Evolutionary conservation across 2,113 vertebrate genomes (phyloP).

Genomic region (Varanus salvator): DNA sequence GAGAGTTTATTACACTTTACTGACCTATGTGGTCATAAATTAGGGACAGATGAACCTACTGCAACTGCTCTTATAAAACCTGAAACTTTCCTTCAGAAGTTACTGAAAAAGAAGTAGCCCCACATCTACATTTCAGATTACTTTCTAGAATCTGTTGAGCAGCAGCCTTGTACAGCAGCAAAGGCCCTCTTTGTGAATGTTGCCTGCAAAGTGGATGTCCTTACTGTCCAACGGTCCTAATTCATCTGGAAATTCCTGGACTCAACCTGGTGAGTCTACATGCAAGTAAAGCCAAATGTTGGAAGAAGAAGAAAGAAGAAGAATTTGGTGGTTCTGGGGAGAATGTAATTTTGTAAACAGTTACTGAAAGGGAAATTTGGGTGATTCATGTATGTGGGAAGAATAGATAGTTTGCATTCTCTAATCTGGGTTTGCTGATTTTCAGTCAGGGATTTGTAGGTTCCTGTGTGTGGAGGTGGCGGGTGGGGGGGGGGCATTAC

Average conservation of each 20-base stretch:
- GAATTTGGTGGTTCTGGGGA: no score
- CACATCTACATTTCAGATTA: not conserved
- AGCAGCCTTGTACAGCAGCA: not conserved
- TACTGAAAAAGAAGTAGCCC: not conserved
- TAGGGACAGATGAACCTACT: not conserved
- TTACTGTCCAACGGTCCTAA: not conserved
- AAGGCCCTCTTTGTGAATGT: not conserved
- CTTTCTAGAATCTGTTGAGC: not conserved
- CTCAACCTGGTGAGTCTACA: not conserved
- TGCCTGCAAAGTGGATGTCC: not conserved
- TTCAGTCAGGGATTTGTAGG: not conserved
- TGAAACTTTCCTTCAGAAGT: not conserved
- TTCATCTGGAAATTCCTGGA: not conserved
- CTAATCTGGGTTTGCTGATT: not conserved
- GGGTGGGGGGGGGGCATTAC: not conserved
- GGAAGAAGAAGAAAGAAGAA: not conserved
- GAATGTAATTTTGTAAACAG: not conserved
- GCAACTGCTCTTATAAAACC: not conserved
- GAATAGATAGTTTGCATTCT: not conserved
- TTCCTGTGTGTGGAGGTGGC: not conserved
- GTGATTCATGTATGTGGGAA: not conserved
- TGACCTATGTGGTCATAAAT: not conserved
- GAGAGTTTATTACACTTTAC: not conserved
- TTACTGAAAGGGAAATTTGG: not conserved
- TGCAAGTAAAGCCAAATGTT: not conserved